These are phyloP conservation scores for Diadromus collaris DNA, from an alignment of 2,888 invertebrate species.

Conservation along the genomic window DNA sequence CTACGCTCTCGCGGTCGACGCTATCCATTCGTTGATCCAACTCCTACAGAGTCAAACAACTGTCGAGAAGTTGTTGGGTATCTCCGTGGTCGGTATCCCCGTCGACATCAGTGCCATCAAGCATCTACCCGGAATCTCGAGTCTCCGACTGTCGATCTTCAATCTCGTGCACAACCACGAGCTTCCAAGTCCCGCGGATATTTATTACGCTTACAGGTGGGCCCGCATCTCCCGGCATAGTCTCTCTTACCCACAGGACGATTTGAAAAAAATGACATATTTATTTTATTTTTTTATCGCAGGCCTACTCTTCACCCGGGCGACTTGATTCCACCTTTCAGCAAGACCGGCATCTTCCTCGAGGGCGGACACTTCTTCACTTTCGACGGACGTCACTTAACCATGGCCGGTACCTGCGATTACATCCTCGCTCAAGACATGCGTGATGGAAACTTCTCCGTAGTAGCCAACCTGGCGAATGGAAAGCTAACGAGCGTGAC, in stretches of 20 bases:
- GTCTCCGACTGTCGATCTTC: conserved; percentile 83
- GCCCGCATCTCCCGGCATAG: not conserved
- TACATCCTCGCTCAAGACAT: conserved; percentile 93
- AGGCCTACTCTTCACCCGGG: conserved; percentile 80
- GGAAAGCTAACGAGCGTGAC: conserved; percentile 86
- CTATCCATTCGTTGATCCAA: conserved; percentile 82
- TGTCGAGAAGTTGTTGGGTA: conserved; percentile 74
- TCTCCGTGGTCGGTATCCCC: conserved; percentile 78
- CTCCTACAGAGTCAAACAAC: conserved; percentile 79
- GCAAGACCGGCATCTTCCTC: conserved; percentile 83
- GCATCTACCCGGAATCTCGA: conserved; percentile 82
- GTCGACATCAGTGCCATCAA: conserved; percentile 77
- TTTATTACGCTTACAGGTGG: conserved; percentile 83
- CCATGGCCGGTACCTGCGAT: conserved; percentile 91
- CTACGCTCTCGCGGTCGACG: conserved; percentile 82
- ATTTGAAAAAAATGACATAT: not conserved
- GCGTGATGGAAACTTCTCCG: conserved; percentile 92
- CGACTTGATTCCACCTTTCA: conserved; percentile 85
- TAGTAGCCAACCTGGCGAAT: conserved; percentile 86
- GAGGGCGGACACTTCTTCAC: conserved; percentile 94
- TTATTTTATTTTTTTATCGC: conserved; percentile 4
- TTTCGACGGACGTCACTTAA: conserved; percentile 91
- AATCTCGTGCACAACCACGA: conserved; percentile 84
- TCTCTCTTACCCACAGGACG: too few relatives aligned
- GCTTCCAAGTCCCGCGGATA: conserved; percentile 81